Percentiles rank a stretch among this genome's conserved stretches.
Conservation (phyloP, 1,140 invertebrate species). For the Nylanderia fulva region DNA sequence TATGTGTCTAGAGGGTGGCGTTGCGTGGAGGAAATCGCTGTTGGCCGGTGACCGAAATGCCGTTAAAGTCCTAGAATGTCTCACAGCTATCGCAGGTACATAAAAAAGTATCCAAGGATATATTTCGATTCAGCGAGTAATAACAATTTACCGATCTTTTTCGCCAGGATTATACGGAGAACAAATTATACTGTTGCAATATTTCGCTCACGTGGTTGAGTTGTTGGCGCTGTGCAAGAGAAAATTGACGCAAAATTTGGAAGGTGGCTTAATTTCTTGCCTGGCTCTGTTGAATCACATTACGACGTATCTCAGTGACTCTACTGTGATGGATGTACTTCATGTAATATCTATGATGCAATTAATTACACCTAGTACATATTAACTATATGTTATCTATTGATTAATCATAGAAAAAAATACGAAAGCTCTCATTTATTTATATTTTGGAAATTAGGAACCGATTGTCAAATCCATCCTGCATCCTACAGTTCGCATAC, state of each 20-base stretch:
- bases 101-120: neutral
- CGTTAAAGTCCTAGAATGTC: slow-evolving; percentile 93
- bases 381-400: neutral
- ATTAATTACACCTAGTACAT: neutral
- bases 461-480: slow-evolving; percentile 92
- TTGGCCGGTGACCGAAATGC: slow-evolving; percentile 94
- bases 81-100: slow-evolving; percentile 92
- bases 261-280: slow-evolving; percentile 95
- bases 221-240: slow-evolving; percentile 91
- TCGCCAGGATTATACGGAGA: slow-evolving; percentile 95
- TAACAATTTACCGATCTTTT: slow-evolving; percentile 38
- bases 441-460: slow-evolving; percentile 85
- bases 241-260: slow-evolving; percentile 92
- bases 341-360: slow-evolving; percentile 86
- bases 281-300: slow-evolving; percentile 93
- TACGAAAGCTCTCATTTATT: neutral
- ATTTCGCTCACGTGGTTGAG: slow-evolving; percentile 96
- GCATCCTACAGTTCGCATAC: slow-evolving; percentile 90
- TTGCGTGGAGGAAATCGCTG: slow-evolving; percentile 85
- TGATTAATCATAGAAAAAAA: neutral
- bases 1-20: slow-evolving; percentile 52
- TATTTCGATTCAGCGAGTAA: slow-evolving; percentile 2
- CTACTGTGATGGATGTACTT: slow-evolving; percentile 94
- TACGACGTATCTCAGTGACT: slow-evolving; percentile 93
- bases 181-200: slow-evolving; percentile 97